Evolutionary conservation across 2,113 vertebrate genomes (phyloP), one percentile per base, ranked within the genome.

Genomic region (Chamaea fasciata): DNA sequence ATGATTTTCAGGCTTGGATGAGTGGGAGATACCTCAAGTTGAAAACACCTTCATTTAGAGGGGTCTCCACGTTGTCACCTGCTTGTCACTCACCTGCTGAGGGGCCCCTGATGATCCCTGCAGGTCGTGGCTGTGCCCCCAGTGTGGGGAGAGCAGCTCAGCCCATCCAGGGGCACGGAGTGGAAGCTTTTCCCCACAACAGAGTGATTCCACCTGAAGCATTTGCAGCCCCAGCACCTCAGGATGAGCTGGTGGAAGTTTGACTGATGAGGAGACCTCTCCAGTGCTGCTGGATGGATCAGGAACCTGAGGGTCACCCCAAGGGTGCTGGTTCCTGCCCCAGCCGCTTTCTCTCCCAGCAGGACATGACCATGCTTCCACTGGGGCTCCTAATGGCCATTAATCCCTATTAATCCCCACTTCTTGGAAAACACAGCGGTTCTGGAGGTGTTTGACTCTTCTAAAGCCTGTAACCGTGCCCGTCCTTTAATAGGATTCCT

Each of bases 151-250:
- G 18, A 49, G 39, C 0, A 0, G 79, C 31, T 50, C 88, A 60
- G 46, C 37, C n/a, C 63, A 44, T 7, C 50, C 53, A 68, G 27
- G 15, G 18, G 5, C 24, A 49, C 0, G 0, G 24, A 42, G 12
- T 7, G 33, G 28, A 46, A 65, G 21, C 5, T 70, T 59, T 42
- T 23, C 7, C 17, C 21, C 18, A 37, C 4, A 20, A 11, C 35
- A 30, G 68, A 68, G 19, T 13, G 21, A 56, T 23, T 70, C 60
- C 33, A 4, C 41, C n/a, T 20, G 12, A 16, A 78, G 55, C 27
- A 31, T 42, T 22, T 42, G 26, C 44, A 68, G 83, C n/a, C 59
- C 46, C 52, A 28, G 4, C 1, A 0, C 22, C 35, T 31, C 55
- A 4, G 41, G 39, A 28, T 20, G 47, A 71, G 52, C 52, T 83